phyloP scores from a whole-genome alignment of 2,797 vertebrate genomes.

The Gephyroberyx darwinii region DNA sequence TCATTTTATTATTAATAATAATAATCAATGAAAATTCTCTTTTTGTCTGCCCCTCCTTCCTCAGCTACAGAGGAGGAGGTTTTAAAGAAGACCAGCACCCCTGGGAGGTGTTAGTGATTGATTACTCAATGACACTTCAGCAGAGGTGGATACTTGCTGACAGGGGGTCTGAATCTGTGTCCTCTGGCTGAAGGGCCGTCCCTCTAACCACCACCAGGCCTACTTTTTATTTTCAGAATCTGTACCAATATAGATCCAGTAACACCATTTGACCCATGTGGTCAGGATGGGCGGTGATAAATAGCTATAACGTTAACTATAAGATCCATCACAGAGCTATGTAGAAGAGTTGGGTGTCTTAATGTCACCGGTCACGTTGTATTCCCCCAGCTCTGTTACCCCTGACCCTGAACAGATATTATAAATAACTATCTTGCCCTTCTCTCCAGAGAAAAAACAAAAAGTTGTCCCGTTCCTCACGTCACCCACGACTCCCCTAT shows the following conservation, averaged over 20 bases:
- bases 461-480: not conserved
- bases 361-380: constrained; percentile 59
- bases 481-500: constrained; percentile 2
- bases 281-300: constrained; percentile 1
- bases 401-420: constrained; percentile 37
- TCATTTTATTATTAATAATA: too few species aligned
- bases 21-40: too few species aligned
- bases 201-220: not conserved
- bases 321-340: constrained; percentile 13
- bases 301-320: not conserved
- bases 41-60: too few species aligned
- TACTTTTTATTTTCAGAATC: constrained; percentile 14
- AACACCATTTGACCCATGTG: not conserved
- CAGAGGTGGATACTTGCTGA: too few species aligned
- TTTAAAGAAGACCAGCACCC: too few species aligned
- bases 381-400: constrained; percentile 34
- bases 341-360: constrained; percentile 30
- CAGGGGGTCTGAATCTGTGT: too few species aligned
- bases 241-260: constrained; percentile 17
- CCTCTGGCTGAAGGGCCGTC: too few species aligned
- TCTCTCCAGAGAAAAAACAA: constrained; percentile 1
- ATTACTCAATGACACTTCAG: too few species aligned
- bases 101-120: too few species aligned
- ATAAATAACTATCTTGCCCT: constrained; percentile 55
- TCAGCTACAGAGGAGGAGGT: too few species aligned